Percentiles rank a stretch among this genome's conserved stretches.
Conservation (phyloP, 2,797 vertebrate genomes). For the Myotis vivesi region DNA sequence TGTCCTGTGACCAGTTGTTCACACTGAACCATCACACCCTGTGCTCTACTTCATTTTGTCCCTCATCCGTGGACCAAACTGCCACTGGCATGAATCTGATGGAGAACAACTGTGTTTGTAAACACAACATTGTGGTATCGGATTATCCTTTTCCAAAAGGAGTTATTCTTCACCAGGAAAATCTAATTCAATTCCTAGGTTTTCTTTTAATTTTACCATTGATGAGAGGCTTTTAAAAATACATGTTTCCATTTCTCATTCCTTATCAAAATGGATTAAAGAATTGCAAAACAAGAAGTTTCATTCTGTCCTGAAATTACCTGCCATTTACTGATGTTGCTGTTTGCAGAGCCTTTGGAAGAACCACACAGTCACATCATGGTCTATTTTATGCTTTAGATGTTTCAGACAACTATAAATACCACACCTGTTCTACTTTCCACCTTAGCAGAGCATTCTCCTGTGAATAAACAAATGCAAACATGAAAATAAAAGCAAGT, state of each 20-base stretch:
- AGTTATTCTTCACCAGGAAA: background rate
- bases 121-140: background rate
- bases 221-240: background rate
- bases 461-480: background rate
- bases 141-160: background rate
- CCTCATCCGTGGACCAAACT: background rate
- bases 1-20: background rate
- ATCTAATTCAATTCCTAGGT: background rate
- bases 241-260: background rate
- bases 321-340: background rate
- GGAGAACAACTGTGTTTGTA: background rate
- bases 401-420: background rate
- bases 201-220: background rate
- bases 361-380: background rate
- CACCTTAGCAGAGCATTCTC: background rate
- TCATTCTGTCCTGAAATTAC: background rate
- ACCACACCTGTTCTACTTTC: background rate
- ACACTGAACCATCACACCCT: background rate
- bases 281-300: slow-evolving; percentile 15
- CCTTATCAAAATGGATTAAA: background rate
- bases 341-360: background rate
- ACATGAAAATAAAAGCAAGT: background rate
- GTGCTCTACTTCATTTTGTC: background rate
- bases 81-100: background rate
- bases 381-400: background rate